Conservation (phyloP, 2,797 vertebrate species). For the Phataginus tricuspis region DNA sequence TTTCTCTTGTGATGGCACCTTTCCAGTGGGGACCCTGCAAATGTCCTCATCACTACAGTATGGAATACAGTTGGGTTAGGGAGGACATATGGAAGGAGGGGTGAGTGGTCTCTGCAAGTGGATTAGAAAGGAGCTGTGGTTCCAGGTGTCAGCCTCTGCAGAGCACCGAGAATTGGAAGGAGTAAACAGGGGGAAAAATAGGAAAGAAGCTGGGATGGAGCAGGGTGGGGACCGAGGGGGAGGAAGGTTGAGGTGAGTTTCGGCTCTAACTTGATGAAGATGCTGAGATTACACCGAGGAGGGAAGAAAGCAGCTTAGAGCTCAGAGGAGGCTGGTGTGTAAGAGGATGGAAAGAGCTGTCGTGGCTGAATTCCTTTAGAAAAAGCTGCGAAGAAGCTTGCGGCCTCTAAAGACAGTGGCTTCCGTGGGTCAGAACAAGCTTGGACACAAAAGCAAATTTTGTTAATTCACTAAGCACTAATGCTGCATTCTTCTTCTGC, state of each 20-base stretch:
- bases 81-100: not conserved
- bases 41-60: not conserved
- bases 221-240: not conserved
- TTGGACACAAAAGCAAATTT: not conserved
- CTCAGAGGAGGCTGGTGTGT: not conserved
- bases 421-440: not conserved
- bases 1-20: not conserved
- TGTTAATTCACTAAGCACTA: not conserved
- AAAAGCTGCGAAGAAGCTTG: not conserved
- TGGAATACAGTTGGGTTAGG: not conserved
- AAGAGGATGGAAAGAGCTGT: not conserved
- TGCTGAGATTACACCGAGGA: accelerated
- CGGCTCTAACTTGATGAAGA: not conserved
- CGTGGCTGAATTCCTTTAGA: not conserved
- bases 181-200: not conserved
- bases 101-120: not conserved
- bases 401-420: not conserved
- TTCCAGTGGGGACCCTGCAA: not conserved
- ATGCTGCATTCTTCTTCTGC: not conserved
- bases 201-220: not conserved
- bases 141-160: accelerated
- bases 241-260: accelerated
- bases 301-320: not conserved
- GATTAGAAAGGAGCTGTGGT: not conserved
- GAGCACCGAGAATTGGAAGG: not conserved